Evolutionary conservation across 2,797 vertebrate species (phyloP).

Genomic region (Anabas testudineus): DNA sequence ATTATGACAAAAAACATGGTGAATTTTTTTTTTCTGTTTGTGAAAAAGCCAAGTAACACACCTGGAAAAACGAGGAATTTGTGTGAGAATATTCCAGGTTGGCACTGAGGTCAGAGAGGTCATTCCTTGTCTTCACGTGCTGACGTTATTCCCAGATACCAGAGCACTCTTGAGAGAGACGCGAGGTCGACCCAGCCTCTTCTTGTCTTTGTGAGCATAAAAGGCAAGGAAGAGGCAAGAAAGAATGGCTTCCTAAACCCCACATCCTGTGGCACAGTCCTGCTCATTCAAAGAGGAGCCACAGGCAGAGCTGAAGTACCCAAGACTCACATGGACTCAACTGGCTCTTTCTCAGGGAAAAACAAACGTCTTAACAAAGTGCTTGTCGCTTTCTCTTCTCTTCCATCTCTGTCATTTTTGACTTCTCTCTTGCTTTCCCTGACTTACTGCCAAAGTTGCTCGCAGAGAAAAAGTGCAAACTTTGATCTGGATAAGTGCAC

Average conservation of each 20-base stretch:
- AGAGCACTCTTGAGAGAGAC: conserved; percentile 70
- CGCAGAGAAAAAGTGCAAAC: conserved; percentile 2
- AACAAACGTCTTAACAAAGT: conserved; percentile 47
- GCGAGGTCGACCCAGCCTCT: conserved; percentile 71
- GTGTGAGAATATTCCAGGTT: conserved; percentile 48
- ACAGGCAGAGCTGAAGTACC: conserved; percentile 42
- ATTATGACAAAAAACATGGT: neutral
- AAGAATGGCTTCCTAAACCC: conserved; percentile 75
- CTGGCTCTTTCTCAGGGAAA: conserved; percentile 51
- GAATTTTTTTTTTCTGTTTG: conserved; percentile 3
- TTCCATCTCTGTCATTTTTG: conserved; percentile 2
- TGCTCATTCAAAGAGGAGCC: conserved; percentile 58
- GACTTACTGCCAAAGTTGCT: conserved; percentile 26
- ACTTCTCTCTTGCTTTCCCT: conserved; percentile 15
- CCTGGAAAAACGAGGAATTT: neutral
- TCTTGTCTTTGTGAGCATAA: conserved; percentile 84
- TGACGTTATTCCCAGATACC: conserved; percentile 73
- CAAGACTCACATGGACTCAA: conserved; percentile 49
- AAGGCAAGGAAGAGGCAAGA: conserved; percentile 80
- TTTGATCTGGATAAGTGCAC: neutral
- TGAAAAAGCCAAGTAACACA: neutral
- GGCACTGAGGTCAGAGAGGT: conserved; percentile 63
- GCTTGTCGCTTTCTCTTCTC: conserved; percentile 26
- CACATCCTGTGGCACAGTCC: conserved; percentile 71
- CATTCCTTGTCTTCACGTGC: conserved; percentile 61